Base-by-base conservation (phyloP, 2,113 vertebrate species). In the Toxotes chatareus region DNA sequence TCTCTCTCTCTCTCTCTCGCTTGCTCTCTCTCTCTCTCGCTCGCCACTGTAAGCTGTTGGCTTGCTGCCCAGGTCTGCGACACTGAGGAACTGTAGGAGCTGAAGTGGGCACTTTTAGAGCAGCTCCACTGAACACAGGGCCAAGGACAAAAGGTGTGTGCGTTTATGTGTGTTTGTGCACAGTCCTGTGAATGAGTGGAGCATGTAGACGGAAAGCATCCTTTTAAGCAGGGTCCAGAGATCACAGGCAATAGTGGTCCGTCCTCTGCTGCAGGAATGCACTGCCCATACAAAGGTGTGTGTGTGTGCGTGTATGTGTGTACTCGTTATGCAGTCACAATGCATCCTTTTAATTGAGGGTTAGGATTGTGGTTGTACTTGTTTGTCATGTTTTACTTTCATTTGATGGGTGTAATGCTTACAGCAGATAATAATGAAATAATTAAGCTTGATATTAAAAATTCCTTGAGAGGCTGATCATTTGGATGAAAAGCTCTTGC, bases 21-120 rank as follows among this genome's bases (percentile, higher is more conserved):
- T 70, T 42, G 59, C 72, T 74, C 44, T 64, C 47, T 40, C 49
- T 60, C 19, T 53, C 38, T 53, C 78, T 73, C 40, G 61, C 59
- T 72, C 76, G 53, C 49, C 60, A 73, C 69, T 88, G 82, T 88
- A 89, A 93, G 85, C 84, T 72, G 42, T 65, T 94, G 91, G 93
- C 93, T 56, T 55, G 8, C 5, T 38, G 92, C 92, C 89, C 88
- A 71, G 84, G 79, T 76, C 85, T 87, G 86, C 75, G 69, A 90
- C 87, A 89, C 86, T 19, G 67, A 51, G 63, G 55, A 86, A 34
- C 88, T 49, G 70, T 27, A 88, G 86, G 75, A 94, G 89, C 91
- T 93, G 90, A 91, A 93, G 90, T 91, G 91, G 87, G 89, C 82
- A 88, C 87, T 94, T 94, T 93, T 83, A 86, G 88, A 88, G 76